Conservation (phyloP, 1,140 invertebrate species). For the Tenebrio molitor region DNA sequence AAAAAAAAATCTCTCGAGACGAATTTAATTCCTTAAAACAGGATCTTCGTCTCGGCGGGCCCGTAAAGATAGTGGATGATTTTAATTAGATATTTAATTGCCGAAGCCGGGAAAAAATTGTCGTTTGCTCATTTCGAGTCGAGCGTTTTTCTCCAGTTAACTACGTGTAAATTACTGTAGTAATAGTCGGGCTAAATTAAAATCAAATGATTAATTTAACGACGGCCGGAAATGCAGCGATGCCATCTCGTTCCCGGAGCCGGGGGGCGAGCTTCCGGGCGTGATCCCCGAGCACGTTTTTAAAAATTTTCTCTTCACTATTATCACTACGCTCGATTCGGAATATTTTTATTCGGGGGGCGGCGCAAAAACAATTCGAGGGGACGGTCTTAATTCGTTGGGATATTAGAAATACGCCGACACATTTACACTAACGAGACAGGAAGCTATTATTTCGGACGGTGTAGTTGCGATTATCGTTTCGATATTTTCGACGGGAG, state of each 20-base stretch:
- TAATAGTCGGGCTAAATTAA: conserved; percentile 59
- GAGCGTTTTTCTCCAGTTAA: conserved; percentile 56
- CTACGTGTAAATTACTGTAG: conserved; percentile 60
- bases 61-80: conserved; percentile 57
- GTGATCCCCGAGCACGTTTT: no score
- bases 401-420: conserved; percentile 43
- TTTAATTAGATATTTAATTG: conserved; percentile 61
- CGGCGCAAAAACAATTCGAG: conserved; percentile 24
- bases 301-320: no score
- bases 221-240: conserved; percentile 45
- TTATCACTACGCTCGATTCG: no score
- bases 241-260: conserved; percentile 10
- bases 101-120: conserved; percentile 56
- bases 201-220: conserved; percentile 61
- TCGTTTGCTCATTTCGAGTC: conserved; percentile 55
- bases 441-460: conserved; percentile 38
- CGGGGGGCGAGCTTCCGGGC: no score
- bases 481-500: conserved; percentile 13
- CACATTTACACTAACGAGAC: conserved; percentile 47
- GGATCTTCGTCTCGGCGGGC: conserved; percentile 23
- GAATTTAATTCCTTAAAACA: conserved; percentile 14
- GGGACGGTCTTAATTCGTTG: conserved; percentile 15
- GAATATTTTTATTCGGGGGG: no score
- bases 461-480: conserved; percentile 40
- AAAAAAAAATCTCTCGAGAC: conserved; percentile 1